Percentiles rank a stretch among this genome's conserved stretches.
phyloP scores from a whole-genome alignment of 2,113 vertebrate species.

The Anarrhichthys ocellatus region DNA sequence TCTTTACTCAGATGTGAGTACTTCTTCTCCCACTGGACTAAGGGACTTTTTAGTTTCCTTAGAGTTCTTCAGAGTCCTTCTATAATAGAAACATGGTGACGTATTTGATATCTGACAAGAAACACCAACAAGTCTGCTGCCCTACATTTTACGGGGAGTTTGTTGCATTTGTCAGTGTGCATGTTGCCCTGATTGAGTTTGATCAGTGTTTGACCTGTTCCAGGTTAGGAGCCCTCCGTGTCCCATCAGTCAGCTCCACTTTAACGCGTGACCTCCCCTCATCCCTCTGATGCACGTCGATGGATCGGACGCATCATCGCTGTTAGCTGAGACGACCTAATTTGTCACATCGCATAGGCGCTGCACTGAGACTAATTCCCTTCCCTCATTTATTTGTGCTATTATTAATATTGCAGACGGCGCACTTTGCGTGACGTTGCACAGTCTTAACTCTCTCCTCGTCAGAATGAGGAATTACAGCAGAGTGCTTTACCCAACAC shows the following conservation, averaged over 20 bases:
- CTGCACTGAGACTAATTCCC: slow-evolving; percentile 75
- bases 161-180: neutral
- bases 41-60: neutral
- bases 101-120: neutral
- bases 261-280: slow-evolving; percentile 26
- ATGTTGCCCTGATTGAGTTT: slow-evolving; percentile 8
- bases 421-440: slow-evolving; percentile 60
- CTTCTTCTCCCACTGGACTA: neutral
- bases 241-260: slow-evolving; percentile 24
- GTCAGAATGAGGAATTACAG: slow-evolving; percentile 57
- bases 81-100: neutral
- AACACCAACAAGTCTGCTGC: neutral
- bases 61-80: neutral
- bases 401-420: slow-evolving; percentile 77
- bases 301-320: slow-evolving; percentile 30
- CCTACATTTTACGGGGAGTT: slow-evolving; percentile 11
- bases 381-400: slow-evolving; percentile 78
- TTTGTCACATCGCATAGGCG: slow-evolving; percentile 70
- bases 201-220: slow-evolving; percentile 27
- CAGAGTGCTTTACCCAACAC: slow-evolving; percentile 30
- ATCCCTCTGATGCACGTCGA: slow-evolving; percentile 28
- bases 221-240: slow-evolving; percentile 36
- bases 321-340: slow-evolving; percentile 70
- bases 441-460: slow-evolving; percentile 51
- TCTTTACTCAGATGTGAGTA: neutral